Evolutionary conservation across 2,888 invertebrate species (phyloP), one percentile per base, ranked within the genome.

Genomic region (Aspidapion aeneum): DNA sequence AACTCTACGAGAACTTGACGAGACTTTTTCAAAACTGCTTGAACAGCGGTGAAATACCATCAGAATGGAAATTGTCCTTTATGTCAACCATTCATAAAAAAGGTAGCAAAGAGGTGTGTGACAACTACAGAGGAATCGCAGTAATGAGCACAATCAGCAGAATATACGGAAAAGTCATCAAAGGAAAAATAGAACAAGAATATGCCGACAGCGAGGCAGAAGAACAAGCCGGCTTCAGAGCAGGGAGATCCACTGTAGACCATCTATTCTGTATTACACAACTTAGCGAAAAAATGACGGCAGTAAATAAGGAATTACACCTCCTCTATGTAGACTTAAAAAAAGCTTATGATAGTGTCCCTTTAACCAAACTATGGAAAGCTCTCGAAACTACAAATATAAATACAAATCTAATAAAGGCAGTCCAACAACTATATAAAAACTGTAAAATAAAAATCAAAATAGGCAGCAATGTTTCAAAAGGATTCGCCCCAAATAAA

Each of bases 301-400:
- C 35, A 7, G 35, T 52, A n/a, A n/a, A n/a, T n/a, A n/a, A n/a
- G n/a, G n/a, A n/a, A n/a, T 52, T 9, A 52, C 19, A 58, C 19
- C 49, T 58, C 3, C 18, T 58, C 7, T 58, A n/a, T 50, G 51
- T 58, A 18, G 58, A 58, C 20, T 50, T 58, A n/a, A 48, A 58
- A 18, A 51, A 58, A 50, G 50, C 58, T 7, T 58, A 58, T 19
- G 58, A 50, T 18, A 58, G 51, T 18, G 49, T 58, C 12, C 58
- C 58, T 16, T 16, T 18, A 18, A 17, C 18, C 9, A 58, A 58
- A n/a, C n/a, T 18, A 7, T 58, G 19, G 58, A 18, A 58, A 49
- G 18, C 19, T 50, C 50, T 58, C 16, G 18, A 50, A 19, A 16
- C n/a, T 2, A 48, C 58, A 12, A 58, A 58, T 19, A 49, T 57